These are phyloP conservation scores for Ligdia adustata DNA, from an alignment of 2,888 invertebrate genomes.

Conservation along the genomic window DNA sequence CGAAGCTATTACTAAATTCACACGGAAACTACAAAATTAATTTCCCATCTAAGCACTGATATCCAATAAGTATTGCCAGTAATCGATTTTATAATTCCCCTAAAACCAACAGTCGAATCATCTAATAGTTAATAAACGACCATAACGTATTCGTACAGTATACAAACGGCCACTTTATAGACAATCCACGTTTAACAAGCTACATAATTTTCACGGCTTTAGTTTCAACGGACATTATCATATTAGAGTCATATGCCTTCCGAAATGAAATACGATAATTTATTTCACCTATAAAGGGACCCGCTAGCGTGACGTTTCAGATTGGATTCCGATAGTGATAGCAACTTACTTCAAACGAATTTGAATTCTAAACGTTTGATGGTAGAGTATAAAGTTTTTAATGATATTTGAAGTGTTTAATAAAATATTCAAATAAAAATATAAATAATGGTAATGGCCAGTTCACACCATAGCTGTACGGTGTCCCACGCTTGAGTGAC, in stretches of 20 bases:
- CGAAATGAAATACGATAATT: conserved; percentile 51
- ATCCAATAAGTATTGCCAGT: conserved; percentile 23
- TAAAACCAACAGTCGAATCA: conserved; percentile 25
- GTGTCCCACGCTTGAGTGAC: conserved; percentile 61
- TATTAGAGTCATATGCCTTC: conserved; percentile 54
- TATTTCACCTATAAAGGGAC: conserved; percentile 57
- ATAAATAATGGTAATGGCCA: conserved; percentile 68
- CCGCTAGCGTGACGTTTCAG: conserved; percentile 55
- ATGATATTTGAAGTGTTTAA: conserved; percentile 51
- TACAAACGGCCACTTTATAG: conserved; percentile 23
- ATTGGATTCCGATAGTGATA: conserved; percentile 45
- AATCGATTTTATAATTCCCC: conserved; percentile 26
- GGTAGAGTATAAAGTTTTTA: conserved; percentile 32
- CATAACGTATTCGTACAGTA: background rate
- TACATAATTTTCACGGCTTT: conserved; percentile 51
- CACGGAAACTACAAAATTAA: background rate
- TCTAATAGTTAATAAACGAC: conserved; percentile 17
- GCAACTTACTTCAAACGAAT: conserved; percentile 26
- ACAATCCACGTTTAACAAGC: conserved; percentile 27
- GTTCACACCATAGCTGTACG: conserved; percentile 65
- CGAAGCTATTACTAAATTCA: background rate
- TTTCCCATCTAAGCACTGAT: conserved; percentile 13
- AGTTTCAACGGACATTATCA: conserved; percentile 56
- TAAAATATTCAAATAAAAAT: conserved; percentile 67
- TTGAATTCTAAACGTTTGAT: conserved; percentile 35